phyloP scores from a whole-genome alignment of 2,113 vertebrate genomes.

The Cyanoramphus novaezelandiae region DNA sequence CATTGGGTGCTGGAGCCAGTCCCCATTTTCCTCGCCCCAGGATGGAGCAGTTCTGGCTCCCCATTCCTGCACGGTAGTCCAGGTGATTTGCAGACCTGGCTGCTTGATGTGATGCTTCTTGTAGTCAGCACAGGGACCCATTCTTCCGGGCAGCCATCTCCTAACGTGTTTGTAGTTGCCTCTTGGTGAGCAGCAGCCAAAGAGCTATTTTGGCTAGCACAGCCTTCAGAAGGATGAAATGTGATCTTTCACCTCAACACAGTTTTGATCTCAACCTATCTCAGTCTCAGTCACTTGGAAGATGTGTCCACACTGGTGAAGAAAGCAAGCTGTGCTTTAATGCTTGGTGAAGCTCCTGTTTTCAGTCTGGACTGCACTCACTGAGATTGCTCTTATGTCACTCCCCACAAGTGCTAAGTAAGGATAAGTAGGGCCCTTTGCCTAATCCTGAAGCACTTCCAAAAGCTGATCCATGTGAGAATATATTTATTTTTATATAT shows the following conservation, averaged over 20 bases:
- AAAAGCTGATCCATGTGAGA: not conserved
- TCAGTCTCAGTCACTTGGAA: not conserved
- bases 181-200: not conserved
- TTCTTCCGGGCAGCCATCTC: not conserved
- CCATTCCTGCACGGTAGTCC: not conserved
- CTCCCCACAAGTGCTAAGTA: not conserved
- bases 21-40: not conserved
- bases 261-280: not conserved
- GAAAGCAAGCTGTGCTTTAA: not conserved
- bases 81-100: rapidly evolving
- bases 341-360: not conserved
- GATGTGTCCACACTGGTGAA: not conserved
- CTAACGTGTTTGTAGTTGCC: rapidly evolving
- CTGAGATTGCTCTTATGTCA: not conserved
- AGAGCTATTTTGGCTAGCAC: not conserved
- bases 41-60: not conserved
- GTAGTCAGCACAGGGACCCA: not conserved
- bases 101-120: not conserved
- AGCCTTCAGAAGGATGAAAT: not conserved
- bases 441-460: not conserved
- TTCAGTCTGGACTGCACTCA: rapidly evolving
- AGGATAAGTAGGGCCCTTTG: not conserved
- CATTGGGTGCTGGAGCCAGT: rapidly evolving
- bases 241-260: not conserved
- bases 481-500: not conserved